A percentile compares a stretch with the other conserved stretches of the same genome.
Evolutionary conservation across 2,113 vertebrate genomes (phyloP).

Genomic region (Tupaia tana): DNA sequence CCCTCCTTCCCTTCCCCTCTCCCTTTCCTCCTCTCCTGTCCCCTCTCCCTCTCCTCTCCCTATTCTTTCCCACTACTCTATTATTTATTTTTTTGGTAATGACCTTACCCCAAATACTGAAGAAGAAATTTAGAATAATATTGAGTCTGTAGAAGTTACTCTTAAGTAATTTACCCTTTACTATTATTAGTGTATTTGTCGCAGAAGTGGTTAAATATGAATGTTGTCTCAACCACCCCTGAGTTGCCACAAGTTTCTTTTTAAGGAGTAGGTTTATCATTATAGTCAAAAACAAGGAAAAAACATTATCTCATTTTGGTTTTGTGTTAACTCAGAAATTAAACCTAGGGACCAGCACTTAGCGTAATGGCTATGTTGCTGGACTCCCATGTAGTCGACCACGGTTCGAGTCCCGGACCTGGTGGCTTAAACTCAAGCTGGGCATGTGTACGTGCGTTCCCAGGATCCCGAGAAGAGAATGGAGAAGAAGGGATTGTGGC

Average conservation of each 20-base stretch:
- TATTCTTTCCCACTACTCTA: too few relatives aligned
- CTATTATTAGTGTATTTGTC: background rate
- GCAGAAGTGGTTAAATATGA: background rate
- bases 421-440: too few relatives aligned
- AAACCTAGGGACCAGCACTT: background rate
- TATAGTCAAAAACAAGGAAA: background rate
- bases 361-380: too few relatives aligned
- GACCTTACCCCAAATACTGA: constrained; percentile 5
- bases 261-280: constrained; percentile 1
- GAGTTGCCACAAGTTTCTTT: background rate
- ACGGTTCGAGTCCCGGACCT: too few relatives aligned
- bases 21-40: too few relatives aligned
- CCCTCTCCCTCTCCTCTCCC: too few relatives aligned
- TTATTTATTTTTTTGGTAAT: background rate
- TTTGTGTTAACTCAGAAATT: constrained; percentile 24
- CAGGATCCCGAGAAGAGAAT: too few relatives aligned
- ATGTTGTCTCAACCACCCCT: background rate
- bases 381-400: too few relatives aligned
- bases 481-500: too few relatives aligned
- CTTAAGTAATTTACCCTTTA: constrained; percentile 26
- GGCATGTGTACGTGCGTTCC: too few relatives aligned
- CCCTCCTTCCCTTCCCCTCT: too few relatives aligned
- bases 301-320: background rate
- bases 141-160: background rate
- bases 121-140: constrained; percentile 34